phyloP scores from a whole-genome alignment of 2,888 invertebrate species.

The Nipponacmea schrenckii region DNA sequence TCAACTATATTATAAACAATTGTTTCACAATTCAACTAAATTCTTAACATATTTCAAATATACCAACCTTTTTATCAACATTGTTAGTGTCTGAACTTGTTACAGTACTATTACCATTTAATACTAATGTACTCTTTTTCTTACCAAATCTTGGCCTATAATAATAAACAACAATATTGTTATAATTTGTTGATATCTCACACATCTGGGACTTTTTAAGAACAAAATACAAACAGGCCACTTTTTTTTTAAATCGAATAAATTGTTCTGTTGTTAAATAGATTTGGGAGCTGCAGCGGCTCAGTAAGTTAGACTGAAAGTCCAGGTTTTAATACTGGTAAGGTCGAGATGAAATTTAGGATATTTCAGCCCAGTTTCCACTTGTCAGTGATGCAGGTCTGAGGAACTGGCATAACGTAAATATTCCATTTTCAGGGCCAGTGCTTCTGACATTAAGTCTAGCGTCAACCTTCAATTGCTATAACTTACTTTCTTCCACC shows the following conservation, averaged over 20 bases:
- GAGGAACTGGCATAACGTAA: neutral
- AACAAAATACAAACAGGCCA: neutral
- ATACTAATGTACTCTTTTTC: conserved; percentile 58
- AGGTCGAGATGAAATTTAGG: neutral
- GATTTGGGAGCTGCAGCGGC: too few species aligned
- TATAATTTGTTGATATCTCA: neutral
- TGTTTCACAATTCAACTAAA: too few species aligned
- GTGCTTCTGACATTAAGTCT: neutral
- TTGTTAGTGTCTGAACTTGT: too few species aligned
- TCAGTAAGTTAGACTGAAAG: too few species aligned
- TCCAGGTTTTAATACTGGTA: too few species aligned
- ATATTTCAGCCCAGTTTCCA: neutral
- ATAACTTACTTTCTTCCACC: conserved; percentile 56
- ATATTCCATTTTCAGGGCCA: neutral
- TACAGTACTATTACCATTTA: neutral
- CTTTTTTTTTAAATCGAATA: too few species aligned
- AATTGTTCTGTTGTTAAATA: too few species aligned
- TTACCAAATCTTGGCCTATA: conserved; percentile 65
- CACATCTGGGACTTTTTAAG: too few species aligned
- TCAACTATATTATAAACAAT: too few species aligned
- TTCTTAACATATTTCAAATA: too few species aligned
- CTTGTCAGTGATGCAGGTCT: too few species aligned
- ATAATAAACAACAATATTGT: conserved; percentile 24
- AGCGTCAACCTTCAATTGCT: neutral
- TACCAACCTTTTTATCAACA: too few species aligned